Evolutionary conservation across 2,888 invertebrate species (phyloP), one percentile per base, ranked within the genome.

Genomic region (Sarcophaga variegata): DNA sequence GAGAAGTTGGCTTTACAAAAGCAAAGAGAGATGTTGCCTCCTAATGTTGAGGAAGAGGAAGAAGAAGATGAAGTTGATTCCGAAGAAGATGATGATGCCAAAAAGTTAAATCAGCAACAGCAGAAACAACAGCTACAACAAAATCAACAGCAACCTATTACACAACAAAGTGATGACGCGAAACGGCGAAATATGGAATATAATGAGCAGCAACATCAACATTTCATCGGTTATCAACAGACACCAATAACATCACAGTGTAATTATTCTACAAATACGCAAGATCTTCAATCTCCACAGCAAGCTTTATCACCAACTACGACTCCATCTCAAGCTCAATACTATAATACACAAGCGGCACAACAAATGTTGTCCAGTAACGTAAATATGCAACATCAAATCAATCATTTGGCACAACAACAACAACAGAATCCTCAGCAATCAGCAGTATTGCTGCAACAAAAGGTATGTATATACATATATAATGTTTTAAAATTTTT

Each of bases 1-100:
- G 92, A 93, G 63, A 92, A 95, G 93, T 89, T 95, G 92, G 90
- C 95, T 91, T 90, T 95, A 89, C 94, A 95, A 93, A 87, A 95
- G 93, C 93, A 94, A 93, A 90, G 94, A 92, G 93, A 92, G 94
- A 90, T 91, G 92, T 94, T 95, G 6, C 89, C 91, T 1, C 88
- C 90, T 37, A 90, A 91, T 54, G 90, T 90, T 12, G 91, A 92
- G 81, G 93, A 93, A 75, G 93, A 93, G 64, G 93, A 93, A 12
- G 93, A 93, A 5, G 93, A 93, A 66, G 89, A 90, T 49, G 90
- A 90, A 17, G 88, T 82, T 0, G 88, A 86, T 17, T 88, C 88
- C 54, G 91, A 91, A 49, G 92, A 92, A 1, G 93, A 93, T 25
- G 92, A 92, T 12, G 92, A 92, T 69, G 81, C 80, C 10, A 85